phyloP scores from a whole-genome alignment of 2,113 vertebrate species.

The Embiotoca jacksoni region DNA sequence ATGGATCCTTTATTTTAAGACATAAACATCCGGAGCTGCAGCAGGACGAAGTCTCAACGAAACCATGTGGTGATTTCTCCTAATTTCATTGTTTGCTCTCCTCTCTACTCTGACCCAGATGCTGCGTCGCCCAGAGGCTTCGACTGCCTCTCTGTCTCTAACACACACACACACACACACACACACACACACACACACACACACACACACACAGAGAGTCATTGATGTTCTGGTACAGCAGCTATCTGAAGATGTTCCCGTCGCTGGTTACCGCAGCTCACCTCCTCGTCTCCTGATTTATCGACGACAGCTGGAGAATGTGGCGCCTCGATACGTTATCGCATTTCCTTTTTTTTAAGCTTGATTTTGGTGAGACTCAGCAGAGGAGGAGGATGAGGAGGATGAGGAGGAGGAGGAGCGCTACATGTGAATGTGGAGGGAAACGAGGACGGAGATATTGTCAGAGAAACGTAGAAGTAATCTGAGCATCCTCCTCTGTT shows the following conservation, averaged over 20 bases:
- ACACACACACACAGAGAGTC: neutral
- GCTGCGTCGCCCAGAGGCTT: constrained; percentile 35
- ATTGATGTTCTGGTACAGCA: constrained; percentile 3
- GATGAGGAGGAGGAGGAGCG: neutral
- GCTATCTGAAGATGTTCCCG: constrained; percentile 22
- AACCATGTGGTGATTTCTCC: neutral
- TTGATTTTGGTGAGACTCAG: neutral
- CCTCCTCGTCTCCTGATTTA: constrained; percentile 47
- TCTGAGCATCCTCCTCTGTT: constrained; percentile 1
- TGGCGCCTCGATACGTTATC: neutral
- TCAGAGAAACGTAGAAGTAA: neutral
- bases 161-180: neutral
- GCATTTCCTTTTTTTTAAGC: neutral
- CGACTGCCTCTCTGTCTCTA: constrained; percentile 11
- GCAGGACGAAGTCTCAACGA: neutral
- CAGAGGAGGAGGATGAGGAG: neutral
- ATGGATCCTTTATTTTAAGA: too few species aligned
- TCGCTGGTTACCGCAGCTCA: neutral
- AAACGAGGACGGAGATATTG: neutral
- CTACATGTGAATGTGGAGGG: neutral
- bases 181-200: too few species aligned
- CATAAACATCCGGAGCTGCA: neutral
- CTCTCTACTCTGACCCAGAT: constrained; percentile 46
- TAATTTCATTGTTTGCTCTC: neutral
- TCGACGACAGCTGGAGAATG: constrained; percentile 32